Evolutionary conservation across 2,888 invertebrate species (phyloP).

Genomic region (Ophion obscuratus): DNA sequence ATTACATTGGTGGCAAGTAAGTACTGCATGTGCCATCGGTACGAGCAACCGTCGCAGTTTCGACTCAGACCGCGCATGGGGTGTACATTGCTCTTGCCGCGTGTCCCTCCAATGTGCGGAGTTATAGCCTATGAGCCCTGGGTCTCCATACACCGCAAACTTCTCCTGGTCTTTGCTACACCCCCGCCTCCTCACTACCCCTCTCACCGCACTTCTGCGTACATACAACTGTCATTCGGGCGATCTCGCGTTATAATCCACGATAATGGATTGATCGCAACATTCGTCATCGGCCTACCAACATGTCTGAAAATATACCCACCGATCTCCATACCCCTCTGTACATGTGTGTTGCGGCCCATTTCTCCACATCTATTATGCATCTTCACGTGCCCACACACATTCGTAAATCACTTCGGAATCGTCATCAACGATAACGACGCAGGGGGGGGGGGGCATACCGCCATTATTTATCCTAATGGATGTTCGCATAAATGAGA

Average conservation of each 20-base stretch:
- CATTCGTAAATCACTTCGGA: constrained; percentile 54
- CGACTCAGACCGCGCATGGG: neutral
- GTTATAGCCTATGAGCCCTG: constrained; percentile 43
- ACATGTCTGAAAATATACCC: constrained; percentile 61
- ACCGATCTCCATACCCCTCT: constrained; percentile 2
- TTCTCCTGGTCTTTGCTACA: neutral
- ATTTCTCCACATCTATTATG: constrained; percentile 40
- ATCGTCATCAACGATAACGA: constrained; percentile 41
- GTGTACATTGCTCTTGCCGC: neutral
- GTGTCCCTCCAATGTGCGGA: constrained; percentile 14
- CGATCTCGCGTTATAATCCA: constrained; percentile 60
- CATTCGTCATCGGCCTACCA: constrained; percentile 68
- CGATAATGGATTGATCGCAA: constrained; percentile 70
- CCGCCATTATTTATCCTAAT: constrained; percentile 40
- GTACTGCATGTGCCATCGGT: neutral
- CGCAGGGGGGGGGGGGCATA: neutral
- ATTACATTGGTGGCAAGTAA: constrained; percentile 10
- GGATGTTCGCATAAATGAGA: neutral
- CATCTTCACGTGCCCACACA: constrained; percentile 1
- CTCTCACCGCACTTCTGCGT: neutral
- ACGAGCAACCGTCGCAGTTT: constrained; percentile 11
- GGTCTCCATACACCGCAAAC: constrained; percentile 16
- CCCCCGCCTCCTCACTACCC: neutral
- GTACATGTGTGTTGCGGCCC: neutral
- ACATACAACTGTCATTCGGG: neutral